These are phyloP conservation scores for Drosophila kuntzei DNA, from an alignment of 2,888 invertebrate species.

Conservation along the genomic window DNA sequence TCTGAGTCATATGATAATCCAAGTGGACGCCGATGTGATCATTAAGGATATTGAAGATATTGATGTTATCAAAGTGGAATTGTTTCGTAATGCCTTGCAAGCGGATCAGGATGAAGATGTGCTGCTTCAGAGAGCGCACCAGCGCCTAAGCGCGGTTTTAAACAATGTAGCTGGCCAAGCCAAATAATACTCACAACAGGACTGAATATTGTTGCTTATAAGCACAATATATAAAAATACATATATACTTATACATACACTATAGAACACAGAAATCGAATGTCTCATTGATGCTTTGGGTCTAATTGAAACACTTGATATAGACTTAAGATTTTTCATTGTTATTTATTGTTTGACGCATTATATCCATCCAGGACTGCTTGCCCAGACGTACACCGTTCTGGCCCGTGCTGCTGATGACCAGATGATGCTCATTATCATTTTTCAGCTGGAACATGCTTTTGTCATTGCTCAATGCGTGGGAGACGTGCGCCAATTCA, in stretches of 20 bases:
- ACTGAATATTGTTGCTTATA: constrained; percentile 69
- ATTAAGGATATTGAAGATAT: constrained; percentile 52
- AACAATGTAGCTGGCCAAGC: constrained; percentile 64
- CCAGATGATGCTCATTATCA: constrained; percentile 59
- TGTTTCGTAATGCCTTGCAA: constrained; percentile 51
- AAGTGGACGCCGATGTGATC: constrained; percentile 23
- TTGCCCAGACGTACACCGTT: constrained; percentile 82
- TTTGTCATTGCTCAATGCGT: constrained; percentile 70
- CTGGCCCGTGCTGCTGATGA: constrained; percentile 69
- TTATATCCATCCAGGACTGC: constrained; percentile 83
- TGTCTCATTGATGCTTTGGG: neutral
- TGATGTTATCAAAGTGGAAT: constrained; percentile 36
- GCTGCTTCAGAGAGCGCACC: constrained; percentile 54
- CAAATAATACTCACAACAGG: constrained; percentile 63
- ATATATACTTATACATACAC: constrained; percentile 27
- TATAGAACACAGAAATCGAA: constrained; percentile 9
- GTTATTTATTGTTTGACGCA: constrained; percentile 53
- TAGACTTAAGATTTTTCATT: constrained; percentile 17
- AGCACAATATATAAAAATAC: constrained; percentile 45
- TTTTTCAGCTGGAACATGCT: constrained; percentile 72
- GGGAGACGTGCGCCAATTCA: constrained; percentile 74
- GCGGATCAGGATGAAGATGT: constrained; percentile 57
- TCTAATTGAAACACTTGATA: neutral
- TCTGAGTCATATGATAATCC: constrained; percentile 50
- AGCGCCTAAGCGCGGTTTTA: constrained; percentile 45